phyloP scores from a whole-genome alignment of 2,797 vertebrate species.

The Prionace glauca region DNA sequence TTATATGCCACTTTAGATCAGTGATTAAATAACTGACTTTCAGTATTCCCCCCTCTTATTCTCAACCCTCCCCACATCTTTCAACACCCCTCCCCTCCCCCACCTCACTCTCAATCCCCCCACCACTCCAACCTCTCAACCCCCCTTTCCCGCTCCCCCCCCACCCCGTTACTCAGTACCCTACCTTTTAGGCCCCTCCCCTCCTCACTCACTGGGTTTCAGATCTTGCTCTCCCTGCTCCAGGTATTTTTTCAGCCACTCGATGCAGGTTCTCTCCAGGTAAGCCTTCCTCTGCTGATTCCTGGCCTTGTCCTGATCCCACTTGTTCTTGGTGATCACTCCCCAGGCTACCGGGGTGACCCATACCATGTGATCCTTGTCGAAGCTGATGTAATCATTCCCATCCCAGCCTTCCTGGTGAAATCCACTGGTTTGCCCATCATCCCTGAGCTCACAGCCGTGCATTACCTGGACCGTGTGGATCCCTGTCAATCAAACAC shows the following conservation, averaged over 20 bases:
- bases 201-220: background rate
- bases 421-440: accelerated
- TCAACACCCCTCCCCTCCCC: too few relatives aligned
- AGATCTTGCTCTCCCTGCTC: background rate
- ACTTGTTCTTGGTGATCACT: background rate
- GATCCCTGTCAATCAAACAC: background rate
- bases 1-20: too few relatives aligned
- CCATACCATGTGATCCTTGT: background rate
- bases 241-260: background rate
- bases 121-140: too few relatives aligned
- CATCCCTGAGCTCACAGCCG: background rate
- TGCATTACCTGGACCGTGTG: background rate
- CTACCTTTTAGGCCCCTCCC: background rate
- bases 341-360: background rate
- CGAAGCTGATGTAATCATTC: background rate
- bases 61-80: too few relatives aligned
- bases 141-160: too few relatives aligned
- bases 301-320: background rate
- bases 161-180: too few relatives aligned
- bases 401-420: background rate
- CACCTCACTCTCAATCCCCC: too few relatives aligned
- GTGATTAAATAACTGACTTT: too few relatives aligned
- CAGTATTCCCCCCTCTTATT: too few relatives aligned
- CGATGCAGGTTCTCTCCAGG: background rate
- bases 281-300: background rate